Conservation (phyloP, 2,797 vertebrate genomes). For the Mormyrus hasselquistii region DNA sequence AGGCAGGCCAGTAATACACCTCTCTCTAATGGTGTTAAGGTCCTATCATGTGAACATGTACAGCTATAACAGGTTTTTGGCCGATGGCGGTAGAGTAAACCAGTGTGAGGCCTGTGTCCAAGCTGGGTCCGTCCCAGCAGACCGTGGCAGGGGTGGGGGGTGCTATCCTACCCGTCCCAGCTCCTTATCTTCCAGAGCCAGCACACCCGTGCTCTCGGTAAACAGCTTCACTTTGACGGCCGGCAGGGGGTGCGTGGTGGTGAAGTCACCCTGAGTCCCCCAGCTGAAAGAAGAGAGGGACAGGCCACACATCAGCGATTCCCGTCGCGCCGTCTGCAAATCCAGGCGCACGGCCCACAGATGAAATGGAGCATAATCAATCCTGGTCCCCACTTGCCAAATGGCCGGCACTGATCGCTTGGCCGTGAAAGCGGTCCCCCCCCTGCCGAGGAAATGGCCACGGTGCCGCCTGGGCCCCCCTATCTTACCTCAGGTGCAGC, state of each 20-base stretch:
- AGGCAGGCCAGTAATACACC: background rate
- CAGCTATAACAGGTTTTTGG: background rate
- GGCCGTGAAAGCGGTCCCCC: background rate
- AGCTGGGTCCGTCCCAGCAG: background rate
- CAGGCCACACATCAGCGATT: background rate
- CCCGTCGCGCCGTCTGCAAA: background rate
- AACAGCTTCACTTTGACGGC: constrained; percentile 98
- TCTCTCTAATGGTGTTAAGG: background rate
- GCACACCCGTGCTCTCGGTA: constrained; percentile 91
- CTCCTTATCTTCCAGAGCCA: constrained; percentile 96
- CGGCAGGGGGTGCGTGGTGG: constrained; percentile 87
- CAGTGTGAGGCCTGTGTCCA: background rate
- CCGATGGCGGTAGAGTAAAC: background rate
- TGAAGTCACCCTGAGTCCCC: constrained; percentile 98
- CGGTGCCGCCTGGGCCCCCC: background rate
- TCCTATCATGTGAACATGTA: background rate
- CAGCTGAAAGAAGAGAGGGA: constrained; percentile 63
- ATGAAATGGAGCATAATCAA: background rate
- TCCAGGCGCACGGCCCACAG: background rate
- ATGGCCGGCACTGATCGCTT: background rate
- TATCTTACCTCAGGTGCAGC: background rate
- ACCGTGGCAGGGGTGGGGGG: background rate
- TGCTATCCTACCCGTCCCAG: constrained; percentile 78
- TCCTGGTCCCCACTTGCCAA: background rate
- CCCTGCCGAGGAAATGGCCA: background rate